These are phyloP conservation scores for Beris morrisii DNA, from an alignment of 2,888 invertebrate species.

Conservation along the genomic window DNA sequence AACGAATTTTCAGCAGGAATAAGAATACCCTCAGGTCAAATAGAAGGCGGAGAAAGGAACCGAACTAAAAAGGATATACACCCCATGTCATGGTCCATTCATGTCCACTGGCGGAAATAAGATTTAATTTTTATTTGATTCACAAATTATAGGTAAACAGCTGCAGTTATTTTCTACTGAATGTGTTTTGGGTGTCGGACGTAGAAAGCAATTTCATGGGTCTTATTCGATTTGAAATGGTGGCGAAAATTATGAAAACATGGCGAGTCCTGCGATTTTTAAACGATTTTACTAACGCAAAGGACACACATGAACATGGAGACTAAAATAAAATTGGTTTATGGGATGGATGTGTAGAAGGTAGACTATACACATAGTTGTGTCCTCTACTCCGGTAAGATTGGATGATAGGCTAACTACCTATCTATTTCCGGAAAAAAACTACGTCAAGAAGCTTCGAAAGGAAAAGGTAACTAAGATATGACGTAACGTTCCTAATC, in stretches of 20 bases:
- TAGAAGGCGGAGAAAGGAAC: background rate
- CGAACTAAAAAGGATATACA: background rate
- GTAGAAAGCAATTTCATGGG: background rate
- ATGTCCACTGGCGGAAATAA: slow-evolving; percentile 35
- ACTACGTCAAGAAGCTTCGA: too few relatives aligned
- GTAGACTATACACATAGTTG: too few relatives aligned
- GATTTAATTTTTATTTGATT: slow-evolving; percentile 40
- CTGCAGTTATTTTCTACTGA: slow-evolving; percentile 17
- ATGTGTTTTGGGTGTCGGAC: background rate
- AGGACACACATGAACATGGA: too few relatives aligned
- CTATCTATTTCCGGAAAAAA: too few relatives aligned
- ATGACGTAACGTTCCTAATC: too few relatives aligned
- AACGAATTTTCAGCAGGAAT: background rate
- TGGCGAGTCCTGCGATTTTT: background rate
- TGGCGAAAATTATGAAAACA: background rate
- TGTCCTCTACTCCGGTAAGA: too few relatives aligned
- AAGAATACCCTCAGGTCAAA: background rate
- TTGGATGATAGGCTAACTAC: too few relatives aligned
- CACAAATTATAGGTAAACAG: slow-evolving; percentile 38
- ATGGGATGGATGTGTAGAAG: too few relatives aligned
- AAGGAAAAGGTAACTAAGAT: too few relatives aligned
- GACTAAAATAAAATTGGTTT: too few relatives aligned
- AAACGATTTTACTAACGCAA: background rate
- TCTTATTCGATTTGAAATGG: background rate
- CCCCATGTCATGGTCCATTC: slow-evolving; percentile 34